A percentile compares a stretch with the other conserved stretches of the same genome.
phyloP scores from a whole-genome alignment of 2,888 invertebrate genomes.

The Chrysotoxum bicinctum region DNA sequence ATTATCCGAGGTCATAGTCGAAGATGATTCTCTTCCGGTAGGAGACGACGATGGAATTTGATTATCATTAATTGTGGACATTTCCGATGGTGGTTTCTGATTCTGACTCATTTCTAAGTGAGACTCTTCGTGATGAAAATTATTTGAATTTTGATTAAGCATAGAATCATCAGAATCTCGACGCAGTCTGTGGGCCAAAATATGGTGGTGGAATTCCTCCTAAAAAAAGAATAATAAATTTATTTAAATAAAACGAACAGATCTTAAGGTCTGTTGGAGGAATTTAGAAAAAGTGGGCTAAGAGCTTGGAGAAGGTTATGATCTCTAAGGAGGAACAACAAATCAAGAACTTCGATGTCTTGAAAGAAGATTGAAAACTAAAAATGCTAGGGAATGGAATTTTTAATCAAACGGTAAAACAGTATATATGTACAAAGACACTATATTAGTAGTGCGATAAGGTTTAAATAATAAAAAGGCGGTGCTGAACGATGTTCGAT shows the following conservation, averaged over 20 bases:
- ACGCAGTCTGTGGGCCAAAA: constrained; percentile 63
- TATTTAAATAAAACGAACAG: background rate
- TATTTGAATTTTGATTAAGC: constrained; percentile 59
- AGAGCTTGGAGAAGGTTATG: background rate
- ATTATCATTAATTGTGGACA: constrained; percentile 36
- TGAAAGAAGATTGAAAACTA: too few relatives aligned
- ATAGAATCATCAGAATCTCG: constrained; percentile 53
- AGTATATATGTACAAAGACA: too few relatives aligned
- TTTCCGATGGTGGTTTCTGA: constrained; percentile 25
- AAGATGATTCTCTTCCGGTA: constrained; percentile 42
- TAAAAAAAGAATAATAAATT: constrained; percentile 23
- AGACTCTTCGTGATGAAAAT: constrained; percentile 36
- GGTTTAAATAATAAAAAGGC: too few relatives aligned
- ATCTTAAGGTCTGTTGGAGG: background rate
- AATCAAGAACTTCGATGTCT: too few relatives aligned
- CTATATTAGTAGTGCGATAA: too few relatives aligned
- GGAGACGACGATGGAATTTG: constrained; percentile 53
- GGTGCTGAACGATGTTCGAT: too few relatives aligned
- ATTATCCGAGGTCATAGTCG: constrained; percentile 43
- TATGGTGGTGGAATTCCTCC: constrained; percentile 67
- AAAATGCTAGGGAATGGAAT: too few relatives aligned
- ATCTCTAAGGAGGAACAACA: too few relatives aligned
- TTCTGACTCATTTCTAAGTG: constrained; percentile 43
- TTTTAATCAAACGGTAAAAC: too few relatives aligned
- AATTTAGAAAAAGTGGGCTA: background rate